phyloP scores from a whole-genome alignment of 2,113 vertebrate genomes.

The Hyperoodon ampullatus region DNA sequence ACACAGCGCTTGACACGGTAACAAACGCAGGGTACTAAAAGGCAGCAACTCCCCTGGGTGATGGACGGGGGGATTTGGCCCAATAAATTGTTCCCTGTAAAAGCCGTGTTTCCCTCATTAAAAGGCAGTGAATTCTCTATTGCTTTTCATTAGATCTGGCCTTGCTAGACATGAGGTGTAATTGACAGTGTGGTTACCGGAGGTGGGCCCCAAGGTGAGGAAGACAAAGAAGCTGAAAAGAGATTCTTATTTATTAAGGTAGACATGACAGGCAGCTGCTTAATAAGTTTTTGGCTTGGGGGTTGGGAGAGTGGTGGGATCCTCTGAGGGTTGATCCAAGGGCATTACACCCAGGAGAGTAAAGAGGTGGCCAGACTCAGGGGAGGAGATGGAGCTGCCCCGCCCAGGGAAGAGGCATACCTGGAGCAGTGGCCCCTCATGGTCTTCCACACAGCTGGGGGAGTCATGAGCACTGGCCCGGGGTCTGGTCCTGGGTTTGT shows the following conservation, averaged over 20 bases:
- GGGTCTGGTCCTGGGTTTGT: background rate
- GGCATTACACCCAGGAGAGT: constrained; percentile 65
- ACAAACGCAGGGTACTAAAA: constrained; percentile 85
- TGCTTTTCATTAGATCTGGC: constrained; percentile 98
- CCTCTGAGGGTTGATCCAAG: constrained; percentile 73
- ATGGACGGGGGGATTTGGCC: constrained; percentile 96
- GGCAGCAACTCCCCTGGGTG: constrained; percentile 86
- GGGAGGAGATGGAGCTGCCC: background rate
- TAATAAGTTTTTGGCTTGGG: constrained; percentile 92
- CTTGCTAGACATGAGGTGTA: constrained; percentile 95
- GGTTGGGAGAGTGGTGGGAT: background rate
- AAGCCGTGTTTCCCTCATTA: constrained; percentile 98
- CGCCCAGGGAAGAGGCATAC: background rate
- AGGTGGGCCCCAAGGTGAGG: constrained; percentile 86
- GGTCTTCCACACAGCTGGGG: background rate
- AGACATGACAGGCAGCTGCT: constrained; percentile 93
- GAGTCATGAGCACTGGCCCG: too few species aligned
- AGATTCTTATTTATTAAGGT: constrained; percentile 99
- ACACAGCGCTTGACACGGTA: constrained; percentile 88
- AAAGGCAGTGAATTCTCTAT: constrained; percentile 98
- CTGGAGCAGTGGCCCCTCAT: fast-evolving
- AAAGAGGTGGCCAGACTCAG: background rate
- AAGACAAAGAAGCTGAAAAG: constrained; percentile 90
- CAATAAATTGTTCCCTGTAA: constrained; percentile 98
- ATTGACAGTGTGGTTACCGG: constrained; percentile 94